Evolutionary conservation across 2,888 invertebrate species (phyloP), one percentile per base, ranked within the genome.

Genomic region (Spodoptera exigua): DNA sequence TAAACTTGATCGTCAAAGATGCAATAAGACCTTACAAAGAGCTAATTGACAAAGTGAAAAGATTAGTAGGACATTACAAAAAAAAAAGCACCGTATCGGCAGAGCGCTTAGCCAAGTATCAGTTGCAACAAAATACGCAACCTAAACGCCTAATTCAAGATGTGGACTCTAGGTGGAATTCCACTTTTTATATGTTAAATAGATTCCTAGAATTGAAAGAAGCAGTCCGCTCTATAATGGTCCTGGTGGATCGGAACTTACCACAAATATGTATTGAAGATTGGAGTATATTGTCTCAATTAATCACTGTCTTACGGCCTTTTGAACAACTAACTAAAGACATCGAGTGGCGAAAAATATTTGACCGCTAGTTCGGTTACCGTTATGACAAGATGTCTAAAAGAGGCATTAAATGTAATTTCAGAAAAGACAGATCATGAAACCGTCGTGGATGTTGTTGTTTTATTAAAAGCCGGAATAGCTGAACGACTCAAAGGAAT

Each of bases 301-400:
- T 57, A 21, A 37, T 36, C n/a, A 21, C 21, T 14, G 44, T 57
- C 1, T 58, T 80, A 39, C 51, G 59, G 13, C 74, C 78, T 2
- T 78, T 78, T 14, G 69, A 79, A 21, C 71, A 79, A 2, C 52
- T 59, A 0, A 76, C 71, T 0, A 21, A n/a, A 9, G 35, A 70
- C 5, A 66, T 74, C n/a, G 66, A 76, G 76, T 39, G 62, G 61
- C 52, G 69, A 81, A 70, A 74, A 74, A 36, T 76, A 76, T 57
- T 37, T 78, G 18, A 74, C 75, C 1, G 73, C 54, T 1, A 73
- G 78, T 21, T 73, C 61, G 5, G 64, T 79, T 0, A 79, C 78
- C 14, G 60, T 71, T 0, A 67, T 79, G 58, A 70, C 71, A 3
- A 40, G 73, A 2, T 78, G 75, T 21, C 66, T 80, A 3, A 71